These are phyloP conservation scores for Caretta caretta DNA, from an alignment of 2,113 vertebrate species.

Conservation along the genomic window DNA sequence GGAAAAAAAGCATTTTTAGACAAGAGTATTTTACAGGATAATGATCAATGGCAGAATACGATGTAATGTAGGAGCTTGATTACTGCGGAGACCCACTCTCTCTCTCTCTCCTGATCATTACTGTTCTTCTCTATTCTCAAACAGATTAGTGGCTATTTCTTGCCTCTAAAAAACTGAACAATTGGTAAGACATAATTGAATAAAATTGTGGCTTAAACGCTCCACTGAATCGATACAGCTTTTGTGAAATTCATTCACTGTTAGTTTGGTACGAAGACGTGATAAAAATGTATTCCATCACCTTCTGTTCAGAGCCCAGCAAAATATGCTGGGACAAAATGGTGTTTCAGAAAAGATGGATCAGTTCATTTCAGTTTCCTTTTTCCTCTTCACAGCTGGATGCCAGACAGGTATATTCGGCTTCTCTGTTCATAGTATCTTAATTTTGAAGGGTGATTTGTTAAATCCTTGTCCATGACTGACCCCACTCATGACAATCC, in stretches of 20 bases:
- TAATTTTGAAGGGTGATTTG: constrained; percentile 48
- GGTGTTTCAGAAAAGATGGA: constrained; percentile 31
- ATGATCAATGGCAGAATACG: background rate
- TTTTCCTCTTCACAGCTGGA: background rate
- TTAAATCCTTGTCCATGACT: constrained; percentile 9
- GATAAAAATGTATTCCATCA: constrained; percentile 22
- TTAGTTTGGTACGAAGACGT: constrained; percentile 29
- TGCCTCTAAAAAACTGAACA: constrained; percentile 13
- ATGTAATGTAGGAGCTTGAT: background rate
- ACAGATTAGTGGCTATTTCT: constrained; percentile 15
- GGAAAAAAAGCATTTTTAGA: background rate
- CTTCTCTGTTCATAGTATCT: constrained; percentile 26
- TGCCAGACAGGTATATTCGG: background rate
- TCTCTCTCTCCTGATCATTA: background rate
- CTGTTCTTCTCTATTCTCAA: background rate
- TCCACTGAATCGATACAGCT: constrained; percentile 15
- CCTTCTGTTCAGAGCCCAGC: constrained; percentile 32
- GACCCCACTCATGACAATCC: constrained; percentile 1
- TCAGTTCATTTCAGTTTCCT: constrained; percentile 28
- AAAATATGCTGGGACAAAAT: constrained; percentile 31
- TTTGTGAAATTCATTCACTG: constrained; percentile 41
- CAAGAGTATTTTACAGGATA: background rate
- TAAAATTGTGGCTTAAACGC: background rate
- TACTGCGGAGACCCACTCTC: background rate
- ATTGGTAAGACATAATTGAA: constrained; percentile 33